Percentiles rank a stretch among this genome's conserved stretches.
These are phyloP conservation scores for Xanthia icteritia DNA, from an alignment of 2,888 invertebrate species.

Conservation along the genomic window DNA sequence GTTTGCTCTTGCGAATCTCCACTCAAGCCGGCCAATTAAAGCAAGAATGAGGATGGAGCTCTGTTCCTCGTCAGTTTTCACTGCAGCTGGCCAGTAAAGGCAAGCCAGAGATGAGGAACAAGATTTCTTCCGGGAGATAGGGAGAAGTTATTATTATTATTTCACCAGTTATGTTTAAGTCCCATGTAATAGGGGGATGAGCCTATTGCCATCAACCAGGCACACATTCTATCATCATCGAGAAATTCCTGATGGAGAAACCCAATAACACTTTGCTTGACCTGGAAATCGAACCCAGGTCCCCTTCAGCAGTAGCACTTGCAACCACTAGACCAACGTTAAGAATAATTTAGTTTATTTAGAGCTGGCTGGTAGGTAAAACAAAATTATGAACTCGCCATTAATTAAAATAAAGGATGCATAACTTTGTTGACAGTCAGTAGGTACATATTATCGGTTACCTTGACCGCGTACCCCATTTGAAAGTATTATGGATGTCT, in stretches of 20 bases:
- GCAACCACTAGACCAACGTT: background rate
- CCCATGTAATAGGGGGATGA: too few species aligned
- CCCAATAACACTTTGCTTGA: background rate
- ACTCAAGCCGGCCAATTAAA: too few species aligned
- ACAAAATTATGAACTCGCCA: background rate
- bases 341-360: background rate
- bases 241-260: background rate
- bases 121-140: too few species aligned
- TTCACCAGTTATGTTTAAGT: too few species aligned
- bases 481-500: conserved; percentile 45
- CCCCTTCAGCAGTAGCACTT: background rate
- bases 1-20: too few species aligned
- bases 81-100: too few species aligned
- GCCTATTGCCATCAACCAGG: background rate
- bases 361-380: background rate
- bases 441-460: background rate
- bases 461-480: conserved; percentile 49
- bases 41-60: too few species aligned
- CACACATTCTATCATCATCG: too few species aligned
- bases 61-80: too few species aligned
- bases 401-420: conserved; percentile 3
- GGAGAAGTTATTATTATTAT: too few species aligned
- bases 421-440: conserved; percentile 1
- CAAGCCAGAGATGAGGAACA: too few species aligned
- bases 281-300: background rate